Conservation (phyloP, 2,888 invertebrate genomes). For the Andrena haemorrhoa region DNA sequence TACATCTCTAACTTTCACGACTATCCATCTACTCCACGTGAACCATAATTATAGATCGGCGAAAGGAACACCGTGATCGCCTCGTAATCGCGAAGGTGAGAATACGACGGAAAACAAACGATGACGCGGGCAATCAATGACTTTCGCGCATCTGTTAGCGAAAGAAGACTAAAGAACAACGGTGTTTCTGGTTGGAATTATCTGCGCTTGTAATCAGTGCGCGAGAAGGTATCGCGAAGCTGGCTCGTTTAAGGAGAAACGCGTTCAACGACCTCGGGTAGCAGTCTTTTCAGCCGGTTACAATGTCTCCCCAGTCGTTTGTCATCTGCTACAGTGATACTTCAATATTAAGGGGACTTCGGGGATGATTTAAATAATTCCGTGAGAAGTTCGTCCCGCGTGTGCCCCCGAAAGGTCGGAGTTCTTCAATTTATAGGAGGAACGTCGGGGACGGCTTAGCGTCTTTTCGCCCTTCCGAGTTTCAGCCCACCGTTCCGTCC, state of each 20-base stretch:
- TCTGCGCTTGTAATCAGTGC: background rate
- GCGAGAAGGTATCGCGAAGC: too few relatives aligned
- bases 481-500: slow-evolving; percentile 28
- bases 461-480: slow-evolving; percentile 38
- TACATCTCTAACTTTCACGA: background rate
- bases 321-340: slow-evolving; percentile 51
- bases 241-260: background rate
- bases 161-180: background rate
- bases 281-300: slow-evolving; percentile 2
- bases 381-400: slow-evolving; percentile 64
- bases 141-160: background rate
- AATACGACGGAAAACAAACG: background rate
- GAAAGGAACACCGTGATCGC: background rate
- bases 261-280: background rate
- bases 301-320: slow-evolving; percentile 17
- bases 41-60: background rate
- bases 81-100: background rate
- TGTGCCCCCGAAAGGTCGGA: slow-evolving; percentile 70
- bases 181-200: background rate
- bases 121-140: too few relatives aligned
- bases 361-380: slow-evolving; percentile 80
- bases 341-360: slow-evolving; percentile 80
- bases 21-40: background rate
- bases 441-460: slow-evolving; percentile 72
- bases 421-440: slow-evolving; percentile 80